Conservation (phyloP, 2,888 invertebrate species). For the Nymphalis urticae region DNA sequence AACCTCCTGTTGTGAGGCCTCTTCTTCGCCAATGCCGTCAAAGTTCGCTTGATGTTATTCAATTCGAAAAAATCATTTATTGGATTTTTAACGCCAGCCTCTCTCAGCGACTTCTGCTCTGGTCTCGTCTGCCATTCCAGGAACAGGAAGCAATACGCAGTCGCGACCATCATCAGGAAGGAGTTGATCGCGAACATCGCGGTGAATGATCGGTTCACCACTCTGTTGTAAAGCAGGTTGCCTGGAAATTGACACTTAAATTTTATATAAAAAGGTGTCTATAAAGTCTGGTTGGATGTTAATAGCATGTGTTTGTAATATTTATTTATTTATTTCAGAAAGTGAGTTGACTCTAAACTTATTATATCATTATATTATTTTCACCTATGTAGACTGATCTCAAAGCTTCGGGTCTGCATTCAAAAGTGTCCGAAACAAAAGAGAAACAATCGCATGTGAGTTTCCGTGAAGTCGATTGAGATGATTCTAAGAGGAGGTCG, state of each 20-base stretch:
- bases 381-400: no score
- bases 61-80: constrained; percentile 87
- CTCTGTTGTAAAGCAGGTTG: constrained; percentile 83
- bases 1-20: constrained; percentile 81
- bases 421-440: no score
- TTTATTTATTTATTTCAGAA: no score
- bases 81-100: constrained; percentile 81
- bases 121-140: constrained; percentile 87
- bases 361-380: no score
- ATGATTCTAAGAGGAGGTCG: no score
- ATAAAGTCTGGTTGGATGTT: no score
- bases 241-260: constrained; percentile 69
- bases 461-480: no score
- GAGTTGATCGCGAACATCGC: constrained; percentile 88
- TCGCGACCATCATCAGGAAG: constrained; percentile 81
- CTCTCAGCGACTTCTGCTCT: constrained; percentile 83
- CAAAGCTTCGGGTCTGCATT: no score
- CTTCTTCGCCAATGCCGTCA: constrained; percentile 82
- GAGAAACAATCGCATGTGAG: no score
- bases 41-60: constrained; percentile 84
- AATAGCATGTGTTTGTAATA: no score
- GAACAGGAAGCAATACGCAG: constrained; percentile 84
- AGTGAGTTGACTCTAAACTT: no score
- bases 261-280: no score
- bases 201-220: constrained; percentile 84